Evolutionary conservation across 2,888 invertebrate genomes (phyloP).

Genomic region (Gortyna flavago): DNA sequence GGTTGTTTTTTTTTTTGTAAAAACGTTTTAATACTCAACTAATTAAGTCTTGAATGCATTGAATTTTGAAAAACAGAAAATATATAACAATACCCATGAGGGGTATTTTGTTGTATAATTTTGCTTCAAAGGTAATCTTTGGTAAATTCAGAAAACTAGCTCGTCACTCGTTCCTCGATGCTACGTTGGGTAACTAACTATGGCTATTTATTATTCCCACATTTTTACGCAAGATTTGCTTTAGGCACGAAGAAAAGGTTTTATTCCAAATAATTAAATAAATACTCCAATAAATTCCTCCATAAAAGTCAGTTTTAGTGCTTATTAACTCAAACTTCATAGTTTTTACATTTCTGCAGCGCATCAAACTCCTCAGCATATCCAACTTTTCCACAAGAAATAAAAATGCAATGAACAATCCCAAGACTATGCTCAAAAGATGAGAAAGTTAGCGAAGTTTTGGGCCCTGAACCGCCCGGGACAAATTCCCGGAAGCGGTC

Average conservation of each 20-base stretch:
- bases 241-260: background rate
- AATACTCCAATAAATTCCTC: background rate
- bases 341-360: background rate
- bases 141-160: background rate
- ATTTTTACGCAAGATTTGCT: background rate
- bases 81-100: too few species aligned
- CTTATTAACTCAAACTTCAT: background rate
- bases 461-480: slow-evolving; percentile 32
- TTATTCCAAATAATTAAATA: background rate
- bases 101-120: too few species aligned
- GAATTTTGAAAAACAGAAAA: too few species aligned
- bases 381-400: slow-evolving; percentile 7
- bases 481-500: slow-evolving; percentile 60
- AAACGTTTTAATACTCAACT: too few species aligned
- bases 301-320: background rate
- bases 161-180: too few species aligned
- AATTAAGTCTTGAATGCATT: too few species aligned
- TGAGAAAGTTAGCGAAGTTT: slow-evolving; percentile 45
- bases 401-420: slow-evolving; percentile 27
- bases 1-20: too few species aligned
- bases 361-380: slow-evolving; percentile 1
- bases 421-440: slow-evolving; percentile 29
- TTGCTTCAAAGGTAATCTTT: background rate
- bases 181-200: background rate
- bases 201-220: background rate